phyloP scores from a whole-genome alignment of 2,113 vertebrate species.

The Euleptes europaea region DNA sequence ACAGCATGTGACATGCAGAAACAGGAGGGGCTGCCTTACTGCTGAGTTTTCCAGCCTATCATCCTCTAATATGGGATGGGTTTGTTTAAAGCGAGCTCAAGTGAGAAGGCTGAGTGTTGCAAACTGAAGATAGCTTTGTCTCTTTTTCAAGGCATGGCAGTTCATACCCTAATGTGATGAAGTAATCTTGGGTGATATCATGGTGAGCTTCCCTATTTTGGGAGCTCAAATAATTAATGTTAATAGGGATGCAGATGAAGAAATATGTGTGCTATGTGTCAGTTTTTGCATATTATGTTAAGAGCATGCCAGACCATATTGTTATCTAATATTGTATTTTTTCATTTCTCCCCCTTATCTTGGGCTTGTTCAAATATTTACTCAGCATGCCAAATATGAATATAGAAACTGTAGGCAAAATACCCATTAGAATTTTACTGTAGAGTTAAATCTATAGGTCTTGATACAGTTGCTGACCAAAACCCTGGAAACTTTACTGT shows the following conservation, averaged over 20 bases:
- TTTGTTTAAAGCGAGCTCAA: neutral
- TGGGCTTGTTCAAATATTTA: neutral
- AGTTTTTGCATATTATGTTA: constrained; percentile 29
- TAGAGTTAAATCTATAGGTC: neutral
- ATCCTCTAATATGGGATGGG: neutral
- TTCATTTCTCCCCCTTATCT: neutral
- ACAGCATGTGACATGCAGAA: neutral
- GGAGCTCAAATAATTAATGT: constrained; percentile 4
- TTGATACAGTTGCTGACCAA: constrained; percentile 16
- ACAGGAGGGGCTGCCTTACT: neutral
- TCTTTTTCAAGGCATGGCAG: neutral
- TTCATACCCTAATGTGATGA: neutral
- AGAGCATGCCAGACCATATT: neutral
- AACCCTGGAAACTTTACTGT: constrained; percentile 8
- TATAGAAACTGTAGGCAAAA: constrained; percentile 8
- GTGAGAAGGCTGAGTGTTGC: neutral
- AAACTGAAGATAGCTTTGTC: neutral
- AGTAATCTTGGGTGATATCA: neutral
- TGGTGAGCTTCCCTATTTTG: neutral
- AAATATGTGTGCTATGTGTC: neutral
- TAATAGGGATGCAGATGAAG: constrained; percentile 27
- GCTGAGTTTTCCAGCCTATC: neutral
- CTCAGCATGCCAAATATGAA: neutral
- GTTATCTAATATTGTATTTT: neutral
- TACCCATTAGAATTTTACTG: fast-evolving